These are phyloP conservation scores for Glossophaga mutica DNA, from an alignment of 2,797 vertebrate genomes.

Conservation along the genomic window DNA sequence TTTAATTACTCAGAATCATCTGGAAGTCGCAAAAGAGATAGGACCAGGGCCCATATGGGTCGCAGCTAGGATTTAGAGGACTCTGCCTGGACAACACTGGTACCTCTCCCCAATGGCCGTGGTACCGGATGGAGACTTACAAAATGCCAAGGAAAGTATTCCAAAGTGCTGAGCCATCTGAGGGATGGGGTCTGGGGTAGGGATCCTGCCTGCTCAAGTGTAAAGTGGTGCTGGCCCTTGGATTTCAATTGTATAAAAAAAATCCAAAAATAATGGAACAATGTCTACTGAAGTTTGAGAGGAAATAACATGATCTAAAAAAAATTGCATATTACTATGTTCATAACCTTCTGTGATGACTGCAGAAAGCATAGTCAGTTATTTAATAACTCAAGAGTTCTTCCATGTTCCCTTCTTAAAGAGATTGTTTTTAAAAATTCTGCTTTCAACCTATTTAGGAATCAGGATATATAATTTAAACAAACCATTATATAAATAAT, in stretches of 20 bases:
- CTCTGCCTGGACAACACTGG: background rate
- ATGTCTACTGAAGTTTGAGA: background rate
- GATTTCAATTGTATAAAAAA: background rate
- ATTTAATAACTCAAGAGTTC: background rate
- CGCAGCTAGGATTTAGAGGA: background rate
- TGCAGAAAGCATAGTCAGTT: background rate
- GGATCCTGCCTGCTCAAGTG: background rate
- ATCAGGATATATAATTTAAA: background rate
- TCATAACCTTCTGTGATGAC: background rate
- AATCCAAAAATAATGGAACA: background rate
- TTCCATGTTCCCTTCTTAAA: background rate
- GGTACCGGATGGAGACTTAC: background rate
- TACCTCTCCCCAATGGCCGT: background rate
- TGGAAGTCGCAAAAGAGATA: background rate
- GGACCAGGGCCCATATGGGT: background rate
- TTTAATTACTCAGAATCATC: background rate
- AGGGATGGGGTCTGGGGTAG: background rate
- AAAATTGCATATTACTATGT: background rate
- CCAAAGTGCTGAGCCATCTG: background rate
- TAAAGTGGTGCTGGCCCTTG: background rate
- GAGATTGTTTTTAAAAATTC: background rate
- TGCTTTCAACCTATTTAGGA: background rate
- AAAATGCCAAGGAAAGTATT: background rate
- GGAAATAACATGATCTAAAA: background rate
- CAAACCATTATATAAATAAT: background rate